These are phyloP conservation scores for Saimiri boliviensis DNA, from an alignment of 2,113 vertebrate species.

Conservation along the genomic window DNA sequence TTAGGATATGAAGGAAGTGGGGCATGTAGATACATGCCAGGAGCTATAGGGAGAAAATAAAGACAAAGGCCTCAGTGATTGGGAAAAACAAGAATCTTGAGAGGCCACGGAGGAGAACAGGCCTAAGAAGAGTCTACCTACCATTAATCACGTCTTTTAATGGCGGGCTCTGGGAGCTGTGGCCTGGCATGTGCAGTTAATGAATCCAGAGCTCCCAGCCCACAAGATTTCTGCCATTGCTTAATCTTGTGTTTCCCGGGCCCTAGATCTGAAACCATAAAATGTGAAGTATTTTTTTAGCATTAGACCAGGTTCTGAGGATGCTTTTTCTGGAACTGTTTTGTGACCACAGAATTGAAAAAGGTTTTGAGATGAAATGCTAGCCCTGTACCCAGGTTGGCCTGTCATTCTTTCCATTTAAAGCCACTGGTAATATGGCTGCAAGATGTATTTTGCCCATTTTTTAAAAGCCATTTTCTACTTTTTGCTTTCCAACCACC, in stretches of 20 bases:
- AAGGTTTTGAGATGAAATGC: slow-evolving; percentile 64
- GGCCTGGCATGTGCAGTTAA: background rate
- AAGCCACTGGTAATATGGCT: slow-evolving; percentile 68
- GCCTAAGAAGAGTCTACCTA: background rate
- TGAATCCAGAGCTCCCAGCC: background rate
- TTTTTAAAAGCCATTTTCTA: slow-evolving; percentile 68
- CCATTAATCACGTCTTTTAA: background rate
- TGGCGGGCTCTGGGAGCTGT: background rate
- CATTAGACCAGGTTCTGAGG: slow-evolving; percentile 68
- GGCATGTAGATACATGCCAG: background rate
- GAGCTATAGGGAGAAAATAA: background rate
- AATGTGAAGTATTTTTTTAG: slow-evolving; percentile 71
- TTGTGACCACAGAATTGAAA: slow-evolving; percentile 72
- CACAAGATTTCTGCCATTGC: slow-evolving; percentile 11
- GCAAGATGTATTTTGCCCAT: slow-evolving; percentile 67
- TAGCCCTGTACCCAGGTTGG: slow-evolving; percentile 54
- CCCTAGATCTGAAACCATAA: slow-evolving; percentile 63
- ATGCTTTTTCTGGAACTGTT: slow-evolving; percentile 73
- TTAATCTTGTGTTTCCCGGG: slow-evolving; percentile 49
- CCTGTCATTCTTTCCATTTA: slow-evolving; percentile 69
- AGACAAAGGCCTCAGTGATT: background rate
- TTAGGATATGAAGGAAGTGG: background rate
- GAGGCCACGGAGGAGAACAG: background rate
- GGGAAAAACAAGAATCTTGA: background rate
- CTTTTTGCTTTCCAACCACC: slow-evolving; percentile 71